A percentile compares a stretch with the other conserved stretches of the same genome.
Evolutionary conservation across 2,113 vertebrate species (phyloP).

Genomic region (Scatophagus argus): DNA sequence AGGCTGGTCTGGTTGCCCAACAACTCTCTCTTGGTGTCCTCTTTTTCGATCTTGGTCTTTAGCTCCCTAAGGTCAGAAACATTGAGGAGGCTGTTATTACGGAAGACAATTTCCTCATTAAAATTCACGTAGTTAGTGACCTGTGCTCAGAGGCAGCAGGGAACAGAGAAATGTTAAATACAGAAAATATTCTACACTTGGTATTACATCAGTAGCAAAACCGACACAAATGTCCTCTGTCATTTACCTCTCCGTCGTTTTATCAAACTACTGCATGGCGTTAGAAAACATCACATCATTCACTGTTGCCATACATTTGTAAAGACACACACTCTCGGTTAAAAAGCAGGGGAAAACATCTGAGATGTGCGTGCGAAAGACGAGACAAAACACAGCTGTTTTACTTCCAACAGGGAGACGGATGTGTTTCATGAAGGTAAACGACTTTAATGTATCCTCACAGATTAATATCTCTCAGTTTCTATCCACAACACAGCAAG

Average conservation of each 20-base stretch:
- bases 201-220: background rate
- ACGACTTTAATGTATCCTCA: background rate
- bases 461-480: background rate
- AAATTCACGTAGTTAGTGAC: background rate
- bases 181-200: background rate
- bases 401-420: background rate
- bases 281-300: background rate
- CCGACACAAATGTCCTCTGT: background rate
- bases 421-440: background rate
- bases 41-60: slow-evolving; percentile 88
- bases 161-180: background rate
- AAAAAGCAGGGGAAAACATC: background rate
- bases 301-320: background rate
- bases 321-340: slow-evolving; percentile 2
- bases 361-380: background rate
- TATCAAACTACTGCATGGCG: background rate
- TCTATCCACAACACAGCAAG: background rate
- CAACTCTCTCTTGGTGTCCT: slow-evolving; percentile 88
- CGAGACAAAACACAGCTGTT: background rate
- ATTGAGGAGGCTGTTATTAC: background rate
- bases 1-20: slow-evolving; percentile 83
- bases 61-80: slow-evolving; percentile 81
- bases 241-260: background rate
- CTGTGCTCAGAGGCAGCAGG: background rate
- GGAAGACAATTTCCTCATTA: background rate